These are phyloP conservation scores for Tachina grossa DNA, from an alignment of 2,888 invertebrate species.

Conservation along the genomic window DNA sequence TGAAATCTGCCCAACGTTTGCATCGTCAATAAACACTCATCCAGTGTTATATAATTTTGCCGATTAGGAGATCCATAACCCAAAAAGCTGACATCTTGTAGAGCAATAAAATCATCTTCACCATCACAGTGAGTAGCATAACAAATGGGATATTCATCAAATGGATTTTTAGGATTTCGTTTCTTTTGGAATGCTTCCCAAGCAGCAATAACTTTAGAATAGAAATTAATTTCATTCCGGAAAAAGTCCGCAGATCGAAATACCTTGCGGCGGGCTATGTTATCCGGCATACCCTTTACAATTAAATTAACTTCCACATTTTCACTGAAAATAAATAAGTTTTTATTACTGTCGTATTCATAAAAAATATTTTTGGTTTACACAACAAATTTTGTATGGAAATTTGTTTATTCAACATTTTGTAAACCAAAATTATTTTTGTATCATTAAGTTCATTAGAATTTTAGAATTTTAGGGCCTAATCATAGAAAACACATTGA, in stretches of 20 bases:
- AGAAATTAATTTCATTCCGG: slow-evolving; percentile 88
- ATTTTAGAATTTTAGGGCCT: no score
- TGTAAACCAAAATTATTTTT: no score
- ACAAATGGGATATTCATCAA: slow-evolving; percentile 83
- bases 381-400: no score
- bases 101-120: slow-evolving; percentile 84
- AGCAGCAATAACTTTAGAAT: slow-evolving; percentile 82
- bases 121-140: slow-evolving; percentile 84
- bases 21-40: slow-evolving; percentile 84
- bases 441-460: no score
- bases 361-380: no score
- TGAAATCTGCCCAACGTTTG: slow-evolving; percentile 85
- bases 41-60: slow-evolving; percentile 84
- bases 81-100: slow-evolving; percentile 84
- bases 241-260: slow-evolving; percentile 88
- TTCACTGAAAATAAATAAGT: slow-evolving; percentile 68
- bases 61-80: slow-evolving; percentile 83
- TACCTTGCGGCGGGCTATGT: slow-evolving; percentile 85
- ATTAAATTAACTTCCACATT: slow-evolving; percentile 84
- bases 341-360: background rate
- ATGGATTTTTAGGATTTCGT: slow-evolving; percentile 82
- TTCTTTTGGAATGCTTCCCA: slow-evolving; percentile 79
- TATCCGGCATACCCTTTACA: slow-evolving; percentile 87
- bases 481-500: no score
- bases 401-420: no score